Evolutionary conservation across 2,113 vertebrate species (phyloP), one percentile per base, ranked within the genome.

Genomic region (Chauna torquata): DNA sequence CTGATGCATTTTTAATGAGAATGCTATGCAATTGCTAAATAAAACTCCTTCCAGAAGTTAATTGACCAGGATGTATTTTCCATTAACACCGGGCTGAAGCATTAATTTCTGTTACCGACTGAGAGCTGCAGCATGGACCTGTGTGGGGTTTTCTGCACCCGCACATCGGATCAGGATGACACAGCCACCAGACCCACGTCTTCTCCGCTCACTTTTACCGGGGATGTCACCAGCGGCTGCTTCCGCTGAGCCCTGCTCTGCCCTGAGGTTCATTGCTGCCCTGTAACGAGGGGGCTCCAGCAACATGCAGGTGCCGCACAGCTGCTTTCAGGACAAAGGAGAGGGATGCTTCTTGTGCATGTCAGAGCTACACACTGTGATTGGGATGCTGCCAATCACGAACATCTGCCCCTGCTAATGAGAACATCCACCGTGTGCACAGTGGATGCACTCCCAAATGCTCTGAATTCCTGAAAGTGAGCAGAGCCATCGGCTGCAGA

Each of bases 121-220:
- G 16, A 69, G 34, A 38, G n/a, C n/a, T 49, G 45, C 52, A 9
- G 7, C 13, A 42, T 36, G 3, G 52, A 68, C 27, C n/a, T 12
- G 25, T 2, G 34, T 4, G 7, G 5, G 40, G 28, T 45, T 34
- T 32, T 25, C 12, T 38, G 40, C 12, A 20, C 17, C 42, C 3
- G 7, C 11, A 11, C 1, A 1, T 12, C 34, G 52, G 27, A 47
- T 24, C n/a, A 27, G 19, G 38, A 32, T 1, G 2, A 58, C 58
- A 11, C n/a, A 19, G 40, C 40, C 34, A 10, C 11, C 2, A 0
- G 4, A n/a, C 47, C 22, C 3, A 2, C 11, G 45, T 19, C 20
- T 24, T 38, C 57, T 17, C 58, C 32, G 4, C 30, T 57, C 17
- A 25, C 24, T 52, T 15, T 24, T 25, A 24, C 13, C 24, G 14